phyloP scores from a whole-genome alignment of 1,140 invertebrate species.

The Ctenoplectra terminalis region DNA sequence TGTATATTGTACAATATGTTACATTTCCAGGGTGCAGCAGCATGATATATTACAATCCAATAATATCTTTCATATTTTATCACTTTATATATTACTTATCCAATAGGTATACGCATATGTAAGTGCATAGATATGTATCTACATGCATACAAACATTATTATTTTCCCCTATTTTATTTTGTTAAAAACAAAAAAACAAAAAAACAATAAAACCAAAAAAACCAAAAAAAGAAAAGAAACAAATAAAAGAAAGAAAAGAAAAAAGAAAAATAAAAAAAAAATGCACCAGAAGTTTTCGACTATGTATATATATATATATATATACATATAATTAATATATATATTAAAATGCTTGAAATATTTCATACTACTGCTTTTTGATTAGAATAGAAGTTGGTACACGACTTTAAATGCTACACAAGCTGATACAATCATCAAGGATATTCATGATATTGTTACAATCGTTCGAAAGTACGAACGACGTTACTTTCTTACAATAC shows the following conservation, averaged over 20 bases:
- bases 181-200: too few relatives aligned
- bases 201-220: too few relatives aligned
- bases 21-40: slow-evolving; percentile 8
- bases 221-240: too few relatives aligned
- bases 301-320: not conserved
- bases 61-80: not conserved
- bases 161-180: too few relatives aligned
- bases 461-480: not conserved
- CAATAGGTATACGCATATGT: not conserved
- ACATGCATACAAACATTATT: not conserved
- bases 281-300: not conserved
- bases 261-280: too few relatives aligned
- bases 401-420: slow-evolving; percentile 27
- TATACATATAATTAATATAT: not conserved
- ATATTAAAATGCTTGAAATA: slow-evolving; percentile 25
- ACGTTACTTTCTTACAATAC: slow-evolving; percentile 36
- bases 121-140: not conserved
- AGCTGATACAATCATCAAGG: not conserved
- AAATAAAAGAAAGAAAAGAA: too few relatives aligned
- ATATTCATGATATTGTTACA: not conserved
- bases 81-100: too few relatives aligned
- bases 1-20: slow-evolving; percentile 21
- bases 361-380: slow-evolving; percentile 42
- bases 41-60: slow-evolving; percentile 38
- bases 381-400: slow-evolving; percentile 15